A percentile compares a stretch with the other conserved stretches of the same genome.
phyloP scores from a whole-genome alignment of 92 coral and sea anemone species.

The Palythoa grandis region DNA sequence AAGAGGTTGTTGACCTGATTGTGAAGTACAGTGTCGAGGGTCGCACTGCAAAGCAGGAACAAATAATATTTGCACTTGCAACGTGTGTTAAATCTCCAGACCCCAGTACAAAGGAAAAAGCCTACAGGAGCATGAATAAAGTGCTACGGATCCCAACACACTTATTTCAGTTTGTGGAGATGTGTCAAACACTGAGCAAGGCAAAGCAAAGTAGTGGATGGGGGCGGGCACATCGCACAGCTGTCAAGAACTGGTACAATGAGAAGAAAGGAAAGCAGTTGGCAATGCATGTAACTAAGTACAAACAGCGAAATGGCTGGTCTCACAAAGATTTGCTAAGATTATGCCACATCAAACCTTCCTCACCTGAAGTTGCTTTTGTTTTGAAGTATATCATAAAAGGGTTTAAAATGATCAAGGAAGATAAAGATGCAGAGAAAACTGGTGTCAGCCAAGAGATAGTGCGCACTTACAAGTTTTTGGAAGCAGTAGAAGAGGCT shows the following conservation, averaged over 20 bases:
- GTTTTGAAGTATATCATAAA: constrained; percentile 75
- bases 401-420: constrained; percentile 71
- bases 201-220: constrained; percentile 75
- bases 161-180: constrained; percentile 82
- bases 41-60: constrained; percentile 41
- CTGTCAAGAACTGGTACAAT: constrained; percentile 93
- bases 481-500: constrained; percentile 73
- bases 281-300: constrained; percentile 86
- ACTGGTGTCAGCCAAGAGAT: constrained; percentile 75
- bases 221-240: constrained; percentile 98
- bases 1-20: constrained; percentile 44
- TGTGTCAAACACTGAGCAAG: constrained; percentile 73
- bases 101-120: constrained; percentile 76
- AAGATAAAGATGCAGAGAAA: constrained; percentile 65
- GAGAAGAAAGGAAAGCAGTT: constrained; percentile 70
- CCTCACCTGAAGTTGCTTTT: constrained; percentile 42
- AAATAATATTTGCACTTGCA: constrained; percentile 47
- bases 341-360: constrained; percentile 85
- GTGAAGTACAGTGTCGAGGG: constrained; percentile 38
- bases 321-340: constrained; percentile 87
- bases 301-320: constrained; percentile 96
- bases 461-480: constrained; percentile 57
- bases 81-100: constrained; percentile 70
- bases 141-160: constrained; percentile 92
- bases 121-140: constrained; percentile 66